A percentile compares a stretch with the other conserved stretches of the same genome.
phyloP scores from a whole-genome alignment of 2,888 invertebrate genomes.

The Tipula unca region DNA sequence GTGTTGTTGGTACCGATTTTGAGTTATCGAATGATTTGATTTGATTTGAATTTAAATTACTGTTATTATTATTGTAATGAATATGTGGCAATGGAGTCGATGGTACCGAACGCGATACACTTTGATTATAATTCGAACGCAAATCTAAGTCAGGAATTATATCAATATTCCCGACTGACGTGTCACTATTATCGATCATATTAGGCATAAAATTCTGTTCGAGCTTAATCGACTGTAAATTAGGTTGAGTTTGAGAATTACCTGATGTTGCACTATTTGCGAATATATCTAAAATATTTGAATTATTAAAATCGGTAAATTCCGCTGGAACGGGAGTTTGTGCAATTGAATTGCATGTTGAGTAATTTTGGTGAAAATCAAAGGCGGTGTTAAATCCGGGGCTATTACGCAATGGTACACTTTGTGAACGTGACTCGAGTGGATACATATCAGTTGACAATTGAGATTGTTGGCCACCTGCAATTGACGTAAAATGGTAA shows the following conservation, averaged over 20 bases:
- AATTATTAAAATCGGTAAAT: conserved; percentile 56
- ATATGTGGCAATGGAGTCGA: conserved; percentile 54
- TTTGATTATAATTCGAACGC: conserved; percentile 1
- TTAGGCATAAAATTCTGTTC: conserved; percentile 24
- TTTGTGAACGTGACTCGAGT: conserved; percentile 54
- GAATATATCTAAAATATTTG: conserved; percentile 30
- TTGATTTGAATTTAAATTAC: conserved; percentile 24
- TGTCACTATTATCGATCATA: not conserved
- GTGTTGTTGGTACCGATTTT: conserved; percentile 71
- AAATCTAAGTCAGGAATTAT: conserved; percentile 33
- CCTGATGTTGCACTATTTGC: conserved; percentile 24
- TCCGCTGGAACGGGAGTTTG: conserved; percentile 63
- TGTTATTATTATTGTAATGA: conserved; percentile 21
- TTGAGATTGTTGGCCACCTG: conserved; percentile 9
- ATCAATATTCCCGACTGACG: conserved; percentile 26
- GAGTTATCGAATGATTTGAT: conserved; percentile 47
- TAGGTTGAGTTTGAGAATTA: conserved; percentile 18
- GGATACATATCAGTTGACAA: conserved; percentile 16
- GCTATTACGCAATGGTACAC: conserved; percentile 58
- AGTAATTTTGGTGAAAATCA: conserved; percentile 30
- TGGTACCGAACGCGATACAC: conserved; percentile 58
- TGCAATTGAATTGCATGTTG: conserved; percentile 56
- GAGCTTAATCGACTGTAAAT: conserved; percentile 23
- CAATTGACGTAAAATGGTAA: conserved; percentile 16
- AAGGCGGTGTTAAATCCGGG: conserved; percentile 34